Percentiles rank a stretch among this genome's conserved stretches.
These are phyloP conservation scores for Peromyscus maniculatus DNA, from an alignment of 2,113 vertebrate species.

Conservation along the genomic window DNA sequence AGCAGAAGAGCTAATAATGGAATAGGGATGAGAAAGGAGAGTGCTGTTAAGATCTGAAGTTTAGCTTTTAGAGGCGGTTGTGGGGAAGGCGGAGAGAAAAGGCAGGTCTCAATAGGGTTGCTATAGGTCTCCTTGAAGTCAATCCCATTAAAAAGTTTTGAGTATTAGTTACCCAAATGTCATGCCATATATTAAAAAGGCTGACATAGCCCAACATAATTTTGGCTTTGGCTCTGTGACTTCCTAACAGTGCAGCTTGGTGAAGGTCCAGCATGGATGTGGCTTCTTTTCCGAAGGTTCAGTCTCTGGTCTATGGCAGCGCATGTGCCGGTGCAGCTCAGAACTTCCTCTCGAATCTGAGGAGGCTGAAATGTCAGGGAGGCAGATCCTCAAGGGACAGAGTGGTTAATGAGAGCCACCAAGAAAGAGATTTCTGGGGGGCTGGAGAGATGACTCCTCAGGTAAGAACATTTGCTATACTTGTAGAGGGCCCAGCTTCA, in stretches of 20 bases:
- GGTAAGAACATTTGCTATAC: background rate
- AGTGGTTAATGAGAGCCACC: background rate
- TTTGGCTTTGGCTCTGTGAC: background rate
- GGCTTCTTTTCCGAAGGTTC: background rate
- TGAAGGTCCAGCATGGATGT: background rate
- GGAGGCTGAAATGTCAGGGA: background rate
- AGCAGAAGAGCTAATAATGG: background rate
- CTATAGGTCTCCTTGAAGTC: background rate
- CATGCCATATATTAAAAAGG: background rate
- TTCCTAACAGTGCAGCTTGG: background rate
- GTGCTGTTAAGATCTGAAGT: background rate
- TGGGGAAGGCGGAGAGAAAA: background rate
- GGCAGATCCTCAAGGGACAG: background rate
- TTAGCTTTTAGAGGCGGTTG: background rate
- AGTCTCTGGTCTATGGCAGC: background rate
- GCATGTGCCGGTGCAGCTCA: rapidly evolving
- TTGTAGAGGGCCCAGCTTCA: background rate
- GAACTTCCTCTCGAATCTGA: background rate
- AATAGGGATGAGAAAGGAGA: background rate
- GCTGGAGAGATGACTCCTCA: background rate
- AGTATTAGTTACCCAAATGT: background rate
- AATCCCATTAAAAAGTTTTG: background rate
- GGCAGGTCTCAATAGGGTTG: background rate
- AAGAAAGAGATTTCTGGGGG: background rate
- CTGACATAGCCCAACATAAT: background rate